Conservation (phyloP, 2,113 vertebrate species). For the Todiramphus chloris region DNA sequence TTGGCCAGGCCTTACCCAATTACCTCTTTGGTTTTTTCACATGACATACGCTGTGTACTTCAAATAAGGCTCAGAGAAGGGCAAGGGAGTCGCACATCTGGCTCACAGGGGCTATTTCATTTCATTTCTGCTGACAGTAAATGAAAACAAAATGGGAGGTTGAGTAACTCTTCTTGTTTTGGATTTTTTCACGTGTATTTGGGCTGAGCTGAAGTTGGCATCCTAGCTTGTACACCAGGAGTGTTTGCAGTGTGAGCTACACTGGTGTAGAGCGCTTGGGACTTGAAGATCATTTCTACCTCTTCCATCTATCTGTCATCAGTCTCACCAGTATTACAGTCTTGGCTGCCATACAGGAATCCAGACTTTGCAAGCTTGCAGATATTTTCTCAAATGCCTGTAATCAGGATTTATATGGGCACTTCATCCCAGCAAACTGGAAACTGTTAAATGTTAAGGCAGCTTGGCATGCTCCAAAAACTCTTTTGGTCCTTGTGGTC, state of each 20-base stretch:
- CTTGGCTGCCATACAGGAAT: slow-evolving; percentile 59
- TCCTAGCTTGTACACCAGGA: neutral
- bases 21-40: neutral
- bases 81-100: neutral
- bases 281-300: slow-evolving; percentile 34
- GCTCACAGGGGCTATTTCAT: neutral
- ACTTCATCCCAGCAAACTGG: slow-evolving; percentile 25
- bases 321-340: slow-evolving; percentile 45
- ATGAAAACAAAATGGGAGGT: neutral
- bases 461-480: neutral
- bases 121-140: neutral
- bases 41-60: neutral
- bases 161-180: neutral
- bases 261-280: neutral
- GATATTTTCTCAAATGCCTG: slow-evolving; percentile 64
- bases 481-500: neutral
- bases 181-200: neutral
- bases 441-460: slow-evolving; percentile 29
- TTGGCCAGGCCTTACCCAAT: slow-evolving; percentile 9
- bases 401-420: slow-evolving; percentile 61
- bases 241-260: neutral
- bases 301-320: slow-evolving; percentile 66
- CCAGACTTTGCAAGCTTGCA: slow-evolving; percentile 62
- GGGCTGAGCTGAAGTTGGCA: neutral
- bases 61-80: neutral